These are phyloP conservation scores for Aphelocoma californica DNA, from an alignment of 2,797 vertebrate species.

Conservation along the genomic window DNA sequence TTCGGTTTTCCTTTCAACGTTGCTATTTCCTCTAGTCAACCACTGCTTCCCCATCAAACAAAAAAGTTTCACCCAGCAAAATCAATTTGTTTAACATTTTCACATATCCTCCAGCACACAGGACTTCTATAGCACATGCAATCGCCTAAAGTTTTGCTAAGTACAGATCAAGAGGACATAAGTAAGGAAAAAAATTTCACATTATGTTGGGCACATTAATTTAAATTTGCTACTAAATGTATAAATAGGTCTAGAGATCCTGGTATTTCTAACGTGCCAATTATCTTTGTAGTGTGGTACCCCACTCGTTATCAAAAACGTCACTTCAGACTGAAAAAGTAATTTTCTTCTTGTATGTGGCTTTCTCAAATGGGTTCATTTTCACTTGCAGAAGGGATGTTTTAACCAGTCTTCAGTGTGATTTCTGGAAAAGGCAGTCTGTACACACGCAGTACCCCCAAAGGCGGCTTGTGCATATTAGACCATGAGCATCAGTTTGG, in stretches of 20 bases:
- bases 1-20: conserved; percentile 49
- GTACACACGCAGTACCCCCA: too few species aligned
- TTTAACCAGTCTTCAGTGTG: background rate
- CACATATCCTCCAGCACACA: background rate
- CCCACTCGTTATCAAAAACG: background rate
- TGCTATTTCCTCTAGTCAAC: conserved; percentile 42
- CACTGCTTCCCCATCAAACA: background rate
- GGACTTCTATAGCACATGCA: background rate
- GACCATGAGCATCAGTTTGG: background rate
- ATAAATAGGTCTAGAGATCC: background rate
- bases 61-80: background rate
- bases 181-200: background rate
- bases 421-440: background rate
- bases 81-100: conserved; percentile 5
- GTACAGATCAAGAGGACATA: background rate
- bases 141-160: background rate
- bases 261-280: background rate
- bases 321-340: background rate
- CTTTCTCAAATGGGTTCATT: background rate
- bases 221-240: background rate
- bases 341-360: background rate
- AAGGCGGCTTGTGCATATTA: accelerated
- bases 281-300: background rate
- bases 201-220: background rate
- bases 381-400: background rate